Percentiles rank a stretch among this genome's conserved stretches.
phyloP scores from a whole-genome alignment of 1,140 invertebrate genomes.

The Dysdera silvatica region DNA sequence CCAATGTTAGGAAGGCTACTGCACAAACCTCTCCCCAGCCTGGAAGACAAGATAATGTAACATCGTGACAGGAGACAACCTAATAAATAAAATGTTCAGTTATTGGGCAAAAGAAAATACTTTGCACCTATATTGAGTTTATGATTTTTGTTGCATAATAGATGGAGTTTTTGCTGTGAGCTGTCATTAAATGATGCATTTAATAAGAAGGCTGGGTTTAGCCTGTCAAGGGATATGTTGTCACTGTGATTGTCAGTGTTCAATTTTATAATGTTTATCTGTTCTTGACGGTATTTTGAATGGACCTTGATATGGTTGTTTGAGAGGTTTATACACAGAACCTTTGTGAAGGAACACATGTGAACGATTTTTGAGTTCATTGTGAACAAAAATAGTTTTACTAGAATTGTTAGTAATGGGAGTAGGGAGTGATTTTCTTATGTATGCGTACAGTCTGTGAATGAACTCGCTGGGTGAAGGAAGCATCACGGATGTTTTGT shows the following conservation, averaged over 20 bases:
- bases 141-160: too few species aligned
- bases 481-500: background rate
- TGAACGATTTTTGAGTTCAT: background rate
- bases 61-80: too few species aligned
- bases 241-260: background rate
- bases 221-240: background rate
- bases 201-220: constrained; percentile 5
- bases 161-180: too few species aligned
- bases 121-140: too few species aligned
- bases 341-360: background rate
- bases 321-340: background rate
- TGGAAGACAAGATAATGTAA: too few species aligned
- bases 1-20: too few species aligned
- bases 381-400: background rate
- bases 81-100: too few species aligned
- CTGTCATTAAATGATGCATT: too few species aligned
- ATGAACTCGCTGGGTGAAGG: background rate
- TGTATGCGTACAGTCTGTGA: background rate
- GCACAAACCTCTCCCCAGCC: too few species aligned
- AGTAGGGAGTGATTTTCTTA: background rate
- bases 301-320: background rate
- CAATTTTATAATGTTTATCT: background rate
- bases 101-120: too few species aligned
- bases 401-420: background rate
- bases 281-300: background rate